Evolutionary conservation across 1,140 invertebrate species (phyloP).

Genomic region (Alviniconcha marisindica): DNA sequence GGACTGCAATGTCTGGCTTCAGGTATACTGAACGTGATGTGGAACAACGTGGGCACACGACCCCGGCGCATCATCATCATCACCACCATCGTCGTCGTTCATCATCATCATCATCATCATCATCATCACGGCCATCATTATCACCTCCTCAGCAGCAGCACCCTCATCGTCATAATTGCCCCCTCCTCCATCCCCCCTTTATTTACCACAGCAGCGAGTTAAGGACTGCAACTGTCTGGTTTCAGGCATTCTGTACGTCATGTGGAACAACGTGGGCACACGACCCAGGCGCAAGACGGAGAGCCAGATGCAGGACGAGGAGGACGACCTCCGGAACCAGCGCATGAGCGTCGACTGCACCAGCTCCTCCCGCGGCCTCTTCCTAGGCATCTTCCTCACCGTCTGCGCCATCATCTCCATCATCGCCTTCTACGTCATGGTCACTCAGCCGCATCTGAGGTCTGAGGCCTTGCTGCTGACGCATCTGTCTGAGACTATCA

Average conservation of each 20-base stretch:
- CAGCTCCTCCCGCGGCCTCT: slow-evolving; percentile 90
- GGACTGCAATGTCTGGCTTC: slow-evolving; percentile 27
- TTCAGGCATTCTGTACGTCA: slow-evolving; percentile 94
- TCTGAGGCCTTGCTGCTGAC: slow-evolving; percentile 43
- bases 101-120: no score
- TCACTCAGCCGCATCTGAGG: slow-evolving; percentile 15
- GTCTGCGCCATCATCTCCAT: slow-evolving; percentile 95
- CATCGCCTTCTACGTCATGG: slow-evolving; percentile 91
- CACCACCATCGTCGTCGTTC: no score
- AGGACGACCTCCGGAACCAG: slow-evolving; percentile 32
- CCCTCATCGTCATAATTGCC: no score
- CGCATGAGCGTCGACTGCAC: slow-evolving; percentile 81
- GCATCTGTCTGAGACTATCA: slow-evolving; percentile 57
- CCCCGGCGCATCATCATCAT: not conserved
- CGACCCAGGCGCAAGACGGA: slow-evolving; percentile 23
- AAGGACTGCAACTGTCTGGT: not conserved
- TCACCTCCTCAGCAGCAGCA: no score
- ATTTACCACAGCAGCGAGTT: not conserved
- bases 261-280: slow-evolving; percentile 80
- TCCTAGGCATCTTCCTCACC: slow-evolving; percentile 89
- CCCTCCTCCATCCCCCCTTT: not conserved
- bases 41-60: slow-evolving; percentile 56
- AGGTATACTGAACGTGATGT: slow-evolving; percentile 98
- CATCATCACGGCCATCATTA: no score
- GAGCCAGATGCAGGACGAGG: slow-evolving; percentile 36